A percentile compares a stretch with the other conserved stretches of the same genome.
Conservation (phyloP, 2,797 vertebrate species). For the Rhodeus uyekii region DNA sequence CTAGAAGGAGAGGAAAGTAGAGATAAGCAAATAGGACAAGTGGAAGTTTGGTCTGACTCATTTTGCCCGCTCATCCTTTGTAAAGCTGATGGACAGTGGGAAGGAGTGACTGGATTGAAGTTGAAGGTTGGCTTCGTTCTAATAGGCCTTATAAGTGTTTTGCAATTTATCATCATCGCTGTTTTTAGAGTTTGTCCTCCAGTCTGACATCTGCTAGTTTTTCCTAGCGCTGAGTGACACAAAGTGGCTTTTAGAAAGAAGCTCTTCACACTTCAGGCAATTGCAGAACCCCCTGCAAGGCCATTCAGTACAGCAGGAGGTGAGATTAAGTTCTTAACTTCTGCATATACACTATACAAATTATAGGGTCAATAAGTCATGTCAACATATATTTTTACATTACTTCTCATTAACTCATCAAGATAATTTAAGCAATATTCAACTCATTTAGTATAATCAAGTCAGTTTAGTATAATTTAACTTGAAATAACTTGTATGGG, state of each 20-base stretch:
- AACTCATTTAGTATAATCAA: neutral
- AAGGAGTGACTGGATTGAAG: neutral
- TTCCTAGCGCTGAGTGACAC: conserved; percentile 1
- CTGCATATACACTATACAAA: neutral
- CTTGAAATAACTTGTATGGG: neutral
- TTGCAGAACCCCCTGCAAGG: neutral
- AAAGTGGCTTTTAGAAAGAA: conserved; percentile 8
- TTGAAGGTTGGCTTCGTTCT: conserved; percentile 18
- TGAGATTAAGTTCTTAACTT: conserved; percentile 20
- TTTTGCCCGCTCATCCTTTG: neutral
- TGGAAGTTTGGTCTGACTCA: conserved; percentile 21
- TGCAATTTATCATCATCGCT: neutral
- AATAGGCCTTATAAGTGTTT: neutral
- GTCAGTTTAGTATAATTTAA: neutral
- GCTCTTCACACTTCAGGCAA: neutral
- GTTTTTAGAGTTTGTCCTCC: conserved; percentile 10
- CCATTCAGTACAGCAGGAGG: neutral
- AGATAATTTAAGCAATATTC: neutral
- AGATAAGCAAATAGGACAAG: conserved; percentile 9
- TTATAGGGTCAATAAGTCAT: neutral
- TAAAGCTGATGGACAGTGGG: conserved; percentile 19
- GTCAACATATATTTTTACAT: neutral
- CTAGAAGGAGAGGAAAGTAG: neutral
- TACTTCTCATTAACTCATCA: neutral
- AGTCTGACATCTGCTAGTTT: conserved; percentile 2